Evolutionary conservation across 2,888 invertebrate species (phyloP), one percentile per base, ranked within the genome.

Genomic region (Papilio elwesi): DNA sequence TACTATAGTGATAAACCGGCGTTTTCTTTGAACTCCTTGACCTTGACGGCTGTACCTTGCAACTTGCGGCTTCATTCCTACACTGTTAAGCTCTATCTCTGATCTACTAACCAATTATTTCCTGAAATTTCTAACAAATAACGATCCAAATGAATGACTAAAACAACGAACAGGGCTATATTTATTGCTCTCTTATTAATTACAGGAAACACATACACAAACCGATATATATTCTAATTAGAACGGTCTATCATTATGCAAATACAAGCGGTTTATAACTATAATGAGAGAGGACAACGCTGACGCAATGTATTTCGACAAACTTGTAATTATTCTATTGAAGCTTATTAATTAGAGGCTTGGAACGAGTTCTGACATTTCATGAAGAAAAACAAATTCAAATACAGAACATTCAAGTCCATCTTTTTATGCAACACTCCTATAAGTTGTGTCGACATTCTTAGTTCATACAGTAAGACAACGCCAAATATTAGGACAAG

Each of bases 231-330:
- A 62, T 62, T 62, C 43, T 62, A 62, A 62, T 62, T 10, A 43
- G 43, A 62, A 15, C 9, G 59, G 43, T 62, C 59, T 62, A 43
- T 62, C 59, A 62, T 62, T 62, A 62, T 62, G 59, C 43, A 62
- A 62, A 62, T 62, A 9, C 38, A 62, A 43, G 43, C 59, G 43
- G 59, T 62, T 62, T 43, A 62, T 62, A 62, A 62, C 59, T 43
- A 62, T 62, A 62, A 62, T 62, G 43, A 62, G 43, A 62, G 43
- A 62, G 59, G 59, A 43, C 68, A 51, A 70, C 57, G 12, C 59
- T 71, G 51, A 74, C 69, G 55, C 67, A 57, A 69, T 72, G 65
- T 65, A 75, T 69, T 81, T 79, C 77, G 76, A 76, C 76, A 77
- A n/a, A 59, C 59, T 59, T 8, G 43, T n/a, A 59, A 49, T 13